Base-by-base conservation (phyloP, 2,113 vertebrate genomes). In the Apodemus sylvaticus region DNA sequence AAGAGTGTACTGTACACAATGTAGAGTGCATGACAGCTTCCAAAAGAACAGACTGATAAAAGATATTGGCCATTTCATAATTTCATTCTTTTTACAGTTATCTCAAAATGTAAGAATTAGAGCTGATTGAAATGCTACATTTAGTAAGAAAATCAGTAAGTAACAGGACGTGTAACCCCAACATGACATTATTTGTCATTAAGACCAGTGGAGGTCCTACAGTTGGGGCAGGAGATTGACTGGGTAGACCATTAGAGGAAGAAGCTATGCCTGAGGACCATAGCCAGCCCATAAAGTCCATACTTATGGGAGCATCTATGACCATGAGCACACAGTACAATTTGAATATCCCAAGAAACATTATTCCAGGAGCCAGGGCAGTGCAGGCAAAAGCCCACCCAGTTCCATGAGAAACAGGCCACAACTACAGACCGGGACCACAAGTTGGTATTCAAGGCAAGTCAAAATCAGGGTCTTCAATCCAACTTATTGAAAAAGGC, bases 1-100 rank as follows among this genome's bases (percentile, higher is more conserved):
- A 98, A 98, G 98, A 98, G 98, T 98, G 98, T 98, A 55, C 98
- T 98, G 97, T 98, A 98, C 98, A 98, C 94, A 98, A 97, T 98
- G 97, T 98, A 98, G 98, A 98, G 97, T 97, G 96, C 96, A 96
- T 97, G 96, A 98, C 96, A 98, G 82, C 94, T 97, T 96, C 97
- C 91, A 93, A 97, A 96, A 96, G 92, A 96, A 95, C 60, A 98
- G 83, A 93, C 96, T 94, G 95, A 95, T 95, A 96, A 98, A 97
- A 96, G 92, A 93, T 95, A 34, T 1, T 42, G 93, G 85, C 96
- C 45, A 97, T 96, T 97, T 96, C 96, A 97, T 96, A 96, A 97
- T 74, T 97, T 97, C 0, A 39, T 83, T 97, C 94, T 95, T 96
- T 96, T 78, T n/a, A 95, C 95, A 98, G 70, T 96, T 98, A 97